phyloP scores from a whole-genome alignment of 2,797 vertebrate species.

The Hippopotamyrus pictus region DNA sequence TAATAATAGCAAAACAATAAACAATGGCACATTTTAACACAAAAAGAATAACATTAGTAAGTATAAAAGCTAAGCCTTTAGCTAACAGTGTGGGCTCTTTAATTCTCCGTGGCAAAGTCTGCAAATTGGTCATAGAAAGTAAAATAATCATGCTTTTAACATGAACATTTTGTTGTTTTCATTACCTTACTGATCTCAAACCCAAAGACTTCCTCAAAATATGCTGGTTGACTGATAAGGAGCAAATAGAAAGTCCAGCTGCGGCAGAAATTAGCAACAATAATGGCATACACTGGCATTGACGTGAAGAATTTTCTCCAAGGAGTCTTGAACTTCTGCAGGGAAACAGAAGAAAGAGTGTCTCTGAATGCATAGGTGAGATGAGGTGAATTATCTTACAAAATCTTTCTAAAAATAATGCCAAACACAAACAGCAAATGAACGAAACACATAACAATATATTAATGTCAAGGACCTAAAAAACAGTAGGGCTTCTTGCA shows the following conservation, averaged over 20 bases:
- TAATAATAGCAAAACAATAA: background rate
- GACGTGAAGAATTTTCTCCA: conserved; percentile 86
- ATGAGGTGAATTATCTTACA: background rate
- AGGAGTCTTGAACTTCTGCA: conserved; percentile 82
- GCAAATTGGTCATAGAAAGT: background rate
- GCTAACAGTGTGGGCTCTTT: background rate
- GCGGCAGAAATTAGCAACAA: conserved; percentile 88
- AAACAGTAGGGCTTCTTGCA: background rate
- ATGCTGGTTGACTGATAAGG: conserved; percentile 87
- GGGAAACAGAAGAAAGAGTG: background rate
- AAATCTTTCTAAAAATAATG: background rate
- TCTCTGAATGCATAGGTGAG: background rate
- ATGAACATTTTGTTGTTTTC: background rate
- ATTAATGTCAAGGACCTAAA: background rate
- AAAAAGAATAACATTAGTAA: background rate
- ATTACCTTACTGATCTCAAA: conserved; percentile 91
- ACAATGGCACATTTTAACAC: background rate
- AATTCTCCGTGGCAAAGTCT: background rate
- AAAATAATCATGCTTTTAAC: background rate
- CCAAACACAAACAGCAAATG: background rate
- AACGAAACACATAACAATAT: background rate
- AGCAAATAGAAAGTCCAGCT: conserved; percentile 93
- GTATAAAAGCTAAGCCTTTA: background rate
- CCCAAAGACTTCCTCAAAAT: conserved; percentile 87
- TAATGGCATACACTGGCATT: conserved; percentile 89